phyloP scores from a whole-genome alignment of 2,888 invertebrate species.

The Pharmacophagus antenor region DNA sequence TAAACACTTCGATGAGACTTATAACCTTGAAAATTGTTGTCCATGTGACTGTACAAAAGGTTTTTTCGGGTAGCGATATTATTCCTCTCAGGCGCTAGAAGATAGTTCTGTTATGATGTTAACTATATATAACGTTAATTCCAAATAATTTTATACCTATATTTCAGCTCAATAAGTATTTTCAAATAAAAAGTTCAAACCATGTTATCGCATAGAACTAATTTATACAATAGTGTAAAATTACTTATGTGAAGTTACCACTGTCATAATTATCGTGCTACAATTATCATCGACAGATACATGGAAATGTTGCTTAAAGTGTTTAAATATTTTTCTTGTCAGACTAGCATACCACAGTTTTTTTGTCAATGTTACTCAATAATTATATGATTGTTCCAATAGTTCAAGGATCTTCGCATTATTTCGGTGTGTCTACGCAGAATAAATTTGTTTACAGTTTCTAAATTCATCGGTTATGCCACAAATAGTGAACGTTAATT shows the following conservation, averaged over 20 bases:
- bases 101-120: conserved; percentile 52
- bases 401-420: conserved; percentile 15
- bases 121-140: conserved; percentile 61
- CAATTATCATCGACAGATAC: conserved; percentile 6
- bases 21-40: conserved; percentile 29
- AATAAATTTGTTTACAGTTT: conserved; percentile 14
- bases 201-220: conserved; percentile 50
- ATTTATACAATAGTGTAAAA: conserved; percentile 32
- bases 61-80: conserved; percentile 24
- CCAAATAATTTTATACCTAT: conserved; percentile 66
- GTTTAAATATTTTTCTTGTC: neutral
- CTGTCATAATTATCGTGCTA: conserved; percentile 12
- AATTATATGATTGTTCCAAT: conserved; percentile 6
- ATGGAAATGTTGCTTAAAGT: conserved; percentile 15
- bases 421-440: conserved; percentile 16
- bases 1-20: conserved; percentile 30
- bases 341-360: neutral
- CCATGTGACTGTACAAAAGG: conserved; percentile 33
- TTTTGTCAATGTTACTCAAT: neutral
- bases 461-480: conserved; percentile 5
- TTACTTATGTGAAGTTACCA: conserved; percentile 16
- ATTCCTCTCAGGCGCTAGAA: conserved; percentile 57
- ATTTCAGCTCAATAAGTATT: conserved; percentile 61
- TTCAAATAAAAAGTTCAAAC: conserved; percentile 45
- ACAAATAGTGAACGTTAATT: conserved; percentile 5